phyloP scores from a whole-genome alignment of 2,797 vertebrate genomes.

The Chrysocyon brachyurus region DNA sequence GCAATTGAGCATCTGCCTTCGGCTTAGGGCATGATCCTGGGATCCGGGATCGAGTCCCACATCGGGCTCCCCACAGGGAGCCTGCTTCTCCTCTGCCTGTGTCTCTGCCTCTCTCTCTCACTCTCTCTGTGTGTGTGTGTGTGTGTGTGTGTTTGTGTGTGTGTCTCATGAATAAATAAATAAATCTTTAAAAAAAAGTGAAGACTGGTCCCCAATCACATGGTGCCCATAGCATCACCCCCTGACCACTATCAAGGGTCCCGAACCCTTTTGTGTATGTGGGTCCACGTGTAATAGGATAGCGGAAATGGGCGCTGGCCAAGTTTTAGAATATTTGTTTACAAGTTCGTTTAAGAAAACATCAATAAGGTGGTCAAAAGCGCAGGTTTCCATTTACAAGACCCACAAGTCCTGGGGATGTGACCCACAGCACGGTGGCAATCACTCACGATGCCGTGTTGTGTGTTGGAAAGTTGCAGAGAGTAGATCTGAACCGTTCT shows the following conservation, averaged over 20 bases:
- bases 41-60: no score
- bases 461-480: background rate
- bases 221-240: background rate
- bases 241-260: background rate
- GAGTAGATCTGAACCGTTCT: background rate
- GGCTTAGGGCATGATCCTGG: no score
- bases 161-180: no score
- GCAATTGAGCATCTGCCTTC: no score
- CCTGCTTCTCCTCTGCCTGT: no score
- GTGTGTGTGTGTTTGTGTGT: no score
- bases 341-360: no score
- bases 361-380: rapidly evolving
- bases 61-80: no score
- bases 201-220: background rate
- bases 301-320: background rate
- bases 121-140: no score
- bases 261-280: background rate
- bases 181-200: background rate
- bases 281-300: background rate
- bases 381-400: background rate
- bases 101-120: no score
- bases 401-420: rapidly evolving
- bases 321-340: background rate
- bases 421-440: rapidly evolving
- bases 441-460: rapidly evolving